phyloP scores from a whole-genome alignment of 2,888 invertebrate species.

The Epirrhoe alternata region DNA sequence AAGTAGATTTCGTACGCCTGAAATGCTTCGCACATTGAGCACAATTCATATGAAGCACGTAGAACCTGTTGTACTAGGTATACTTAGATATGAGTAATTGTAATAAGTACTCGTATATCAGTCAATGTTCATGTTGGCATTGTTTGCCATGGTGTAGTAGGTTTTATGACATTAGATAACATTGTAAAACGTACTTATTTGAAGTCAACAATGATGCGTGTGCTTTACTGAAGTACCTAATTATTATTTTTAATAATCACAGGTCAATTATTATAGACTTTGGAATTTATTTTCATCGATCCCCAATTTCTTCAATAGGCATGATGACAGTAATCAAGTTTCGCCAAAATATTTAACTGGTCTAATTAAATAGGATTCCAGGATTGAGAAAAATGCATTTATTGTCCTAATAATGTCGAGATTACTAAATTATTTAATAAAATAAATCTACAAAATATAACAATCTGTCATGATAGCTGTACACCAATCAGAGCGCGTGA shows the following conservation, averaged over 20 bases:
- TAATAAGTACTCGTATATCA: no score
- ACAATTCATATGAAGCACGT: not conserved
- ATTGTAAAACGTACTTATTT: conserved; percentile 32
- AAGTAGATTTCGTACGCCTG: not conserved
- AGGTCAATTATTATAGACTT: not conserved
- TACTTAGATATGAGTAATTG: conserved; percentile 3
- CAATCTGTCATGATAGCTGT: no score
- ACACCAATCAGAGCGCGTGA: no score
- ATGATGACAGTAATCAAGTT: no score
- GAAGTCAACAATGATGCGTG: conserved; percentile 31
- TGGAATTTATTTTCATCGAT: no score
- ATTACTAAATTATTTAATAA: no score
- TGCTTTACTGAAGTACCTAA: conserved; percentile 9
- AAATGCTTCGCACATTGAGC: not conserved
- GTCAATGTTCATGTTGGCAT: conserved; percentile 31
- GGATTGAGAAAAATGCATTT: no score
- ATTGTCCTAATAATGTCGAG: no score
- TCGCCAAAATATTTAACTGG: no score
- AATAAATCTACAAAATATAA: no score
- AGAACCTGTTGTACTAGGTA: not conserved
- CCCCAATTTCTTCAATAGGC: not conserved
- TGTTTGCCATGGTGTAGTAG: conserved; percentile 31
- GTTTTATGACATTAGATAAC: conserved; percentile 31
- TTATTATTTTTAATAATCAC: no score
- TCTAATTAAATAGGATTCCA: no score